A percentile compares a stretch with the other conserved stretches of the same genome.
phyloP scores from a whole-genome alignment of 2,797 vertebrate genomes.

The Hybognathus amarus region DNA sequence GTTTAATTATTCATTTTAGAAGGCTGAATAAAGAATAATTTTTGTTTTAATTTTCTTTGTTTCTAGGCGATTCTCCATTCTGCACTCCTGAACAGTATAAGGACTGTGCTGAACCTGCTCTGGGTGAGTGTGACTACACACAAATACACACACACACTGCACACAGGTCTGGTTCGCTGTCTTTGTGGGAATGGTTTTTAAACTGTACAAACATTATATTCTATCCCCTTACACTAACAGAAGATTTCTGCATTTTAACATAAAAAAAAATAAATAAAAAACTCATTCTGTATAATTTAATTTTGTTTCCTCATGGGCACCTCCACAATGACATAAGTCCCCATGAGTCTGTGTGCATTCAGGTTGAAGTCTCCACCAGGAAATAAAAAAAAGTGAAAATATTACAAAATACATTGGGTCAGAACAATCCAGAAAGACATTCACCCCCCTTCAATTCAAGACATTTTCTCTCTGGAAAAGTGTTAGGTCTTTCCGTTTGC shows the following conservation, averaged over 20 bases:
- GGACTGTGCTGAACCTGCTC: conserved; percentile 95
- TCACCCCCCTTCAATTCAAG: neutral
- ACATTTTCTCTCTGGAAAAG: neutral
- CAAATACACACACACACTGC: neutral
- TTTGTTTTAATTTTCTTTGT: conserved; percentile 15
- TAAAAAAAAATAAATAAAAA: too few relatives aligned
- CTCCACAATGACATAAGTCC: too few relatives aligned
- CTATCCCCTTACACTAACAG: too few relatives aligned
- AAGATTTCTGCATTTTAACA: too few relatives aligned
- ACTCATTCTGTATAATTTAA: too few relatives aligned
- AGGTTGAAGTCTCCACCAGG: too few relatives aligned
- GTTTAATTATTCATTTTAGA: conserved; percentile 27
- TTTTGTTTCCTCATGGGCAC: too few relatives aligned
- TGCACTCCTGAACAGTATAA: conserved; percentile 99
- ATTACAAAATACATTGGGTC: neutral
- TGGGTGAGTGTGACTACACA: conserved; percentile 74
- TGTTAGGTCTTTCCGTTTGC: too few relatives aligned
- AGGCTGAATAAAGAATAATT: neutral
- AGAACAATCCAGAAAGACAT: conserved; percentile 21
- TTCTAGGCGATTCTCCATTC: conserved; percentile 92
- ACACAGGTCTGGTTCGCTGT: neutral
- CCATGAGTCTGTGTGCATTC: too few relatives aligned
- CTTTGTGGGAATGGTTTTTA: neutral
- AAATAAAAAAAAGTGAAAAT: too few relatives aligned
- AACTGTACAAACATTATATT: too few relatives aligned